Evolutionary conservation across 1,140 invertebrate species (phyloP).

Genomic region (Coelopa frigida): DNA sequence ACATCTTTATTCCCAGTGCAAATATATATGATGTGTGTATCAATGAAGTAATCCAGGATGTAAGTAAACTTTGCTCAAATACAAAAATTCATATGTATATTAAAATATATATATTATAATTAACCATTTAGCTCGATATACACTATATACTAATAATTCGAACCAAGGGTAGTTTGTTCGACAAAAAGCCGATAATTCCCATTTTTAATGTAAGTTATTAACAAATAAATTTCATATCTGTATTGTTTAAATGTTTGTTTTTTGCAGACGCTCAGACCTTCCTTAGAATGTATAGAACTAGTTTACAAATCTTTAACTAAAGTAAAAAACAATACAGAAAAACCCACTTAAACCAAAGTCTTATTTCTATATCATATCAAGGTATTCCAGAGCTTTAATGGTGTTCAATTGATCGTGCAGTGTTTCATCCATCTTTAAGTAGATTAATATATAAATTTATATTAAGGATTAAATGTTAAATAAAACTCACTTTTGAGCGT

Average conservation of each 20-base stretch:
- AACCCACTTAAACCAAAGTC: neutral
- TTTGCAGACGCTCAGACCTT: slow-evolving; percentile 20
- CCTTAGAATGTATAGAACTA: slow-evolving; percentile 20
- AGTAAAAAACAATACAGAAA: neutral
- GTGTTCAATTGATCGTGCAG: too few relatives aligned
- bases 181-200: slow-evolving; percentile 24
- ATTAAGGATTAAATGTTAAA: too few relatives aligned
- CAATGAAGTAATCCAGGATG: slow-evolving; percentile 55
- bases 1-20: slow-evolving; percentile 48
- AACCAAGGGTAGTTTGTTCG: slow-evolving; percentile 29
- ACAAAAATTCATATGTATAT: neutral
- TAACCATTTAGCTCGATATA: slow-evolving; percentile 35
- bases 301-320: slow-evolving; percentile 19
- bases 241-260: slow-evolving; percentile 11
- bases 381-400: too few relatives aligned
- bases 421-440: too few relatives aligned
- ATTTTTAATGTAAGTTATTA: slow-evolving; percentile 31
- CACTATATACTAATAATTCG: slow-evolving; percentile 44
- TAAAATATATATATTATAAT: neutral
- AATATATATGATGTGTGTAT: slow-evolving; percentile 52
- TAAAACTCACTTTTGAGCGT: too few relatives aligned
- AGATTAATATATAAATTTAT: neutral
- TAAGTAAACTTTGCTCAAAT: slow-evolving; percentile 25
- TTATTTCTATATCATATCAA: too few relatives aligned
- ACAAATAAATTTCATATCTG: slow-evolving; percentile 1